Base-by-base conservation (phyloP, 2,888 invertebrate genomes). In the Elgonia sp. region DNA sequence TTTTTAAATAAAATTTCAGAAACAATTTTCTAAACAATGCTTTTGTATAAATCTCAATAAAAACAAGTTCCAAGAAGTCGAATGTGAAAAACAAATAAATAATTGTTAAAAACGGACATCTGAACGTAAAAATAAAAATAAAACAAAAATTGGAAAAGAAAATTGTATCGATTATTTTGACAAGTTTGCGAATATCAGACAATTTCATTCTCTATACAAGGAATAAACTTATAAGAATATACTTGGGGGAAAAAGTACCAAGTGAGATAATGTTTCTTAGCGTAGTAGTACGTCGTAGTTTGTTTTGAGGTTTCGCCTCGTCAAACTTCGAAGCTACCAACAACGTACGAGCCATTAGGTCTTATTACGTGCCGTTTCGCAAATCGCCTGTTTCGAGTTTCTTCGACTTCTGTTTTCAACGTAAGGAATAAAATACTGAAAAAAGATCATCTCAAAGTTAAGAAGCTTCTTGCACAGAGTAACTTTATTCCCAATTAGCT, bases 291-390 rank as follows among this genome's bases (percentile, higher is more conserved):
- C 42, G 42, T 42, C 40, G 69, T 70, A 77, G 85, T 75, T 86
- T 75, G 77, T 76, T 82, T 82, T 76, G 73, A 67, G 73, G 72
- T 87, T 87, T 87, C 70, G 79, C 69, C 50, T 87, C 73, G 73
- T 87, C 83, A 79, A 87, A 87, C 79, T 87, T 87, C 57, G 37
- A 50, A 79, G 79, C 63, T 69, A 39, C 37, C 60, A 72, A 79
- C 83, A 73, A 79, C 79, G 65, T 87, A 83, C 73, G 73, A 83
- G 73, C 79, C 79, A 83, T 87, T 87, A 87, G 73, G 83, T 79
- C 79, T 83, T 83, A 83, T 79, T 87, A 87, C 73, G 83, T 76
- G 60, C 73, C 50, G 50, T 77, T 86, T 65, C 77, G 77, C 79
- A 70, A 87, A 76, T 79, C 79, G 79, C 62, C 63, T 82, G 83